phyloP scores from a whole-genome alignment of 2,797 vertebrate genomes.

The Bovichtus variegatus region DNA sequence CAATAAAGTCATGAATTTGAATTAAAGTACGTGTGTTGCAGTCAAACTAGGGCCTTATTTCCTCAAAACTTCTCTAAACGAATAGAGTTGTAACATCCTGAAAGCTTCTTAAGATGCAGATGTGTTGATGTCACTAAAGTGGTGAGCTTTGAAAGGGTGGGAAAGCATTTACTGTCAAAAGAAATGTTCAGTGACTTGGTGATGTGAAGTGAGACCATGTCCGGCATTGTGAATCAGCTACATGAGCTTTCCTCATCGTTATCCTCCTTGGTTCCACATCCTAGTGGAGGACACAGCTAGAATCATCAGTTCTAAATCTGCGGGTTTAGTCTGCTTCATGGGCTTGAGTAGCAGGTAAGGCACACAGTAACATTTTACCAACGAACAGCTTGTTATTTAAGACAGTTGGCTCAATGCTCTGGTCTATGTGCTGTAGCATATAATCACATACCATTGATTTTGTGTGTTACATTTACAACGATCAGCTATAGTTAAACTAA shows the following conservation, averaged over 20 bases:
- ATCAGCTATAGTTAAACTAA: background rate
- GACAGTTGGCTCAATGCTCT: background rate
- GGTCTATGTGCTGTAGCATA: background rate
- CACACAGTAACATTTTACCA: slow-evolving; percentile 28
- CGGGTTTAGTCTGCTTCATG: slow-evolving; percentile 11
- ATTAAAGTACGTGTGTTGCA: slow-evolving; percentile 1
- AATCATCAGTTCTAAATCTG: slow-evolving; percentile 4
- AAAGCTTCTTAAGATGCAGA: background rate
- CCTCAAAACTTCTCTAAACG: background rate
- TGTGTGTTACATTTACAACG: background rate
- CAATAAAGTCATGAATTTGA: slow-evolving; percentile 3
- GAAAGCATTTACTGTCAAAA: background rate
- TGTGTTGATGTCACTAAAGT: background rate
- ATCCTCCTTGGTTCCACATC: background rate
- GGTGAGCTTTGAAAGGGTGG: background rate
- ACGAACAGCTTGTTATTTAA: slow-evolving; percentile 7
- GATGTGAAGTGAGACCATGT: slow-evolving; percentile 1
- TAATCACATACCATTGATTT: background rate
- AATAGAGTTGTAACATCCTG: background rate
- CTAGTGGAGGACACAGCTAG: background rate
- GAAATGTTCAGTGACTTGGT: background rate
- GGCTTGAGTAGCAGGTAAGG: slow-evolving; percentile 20
- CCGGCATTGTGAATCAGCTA: background rate
- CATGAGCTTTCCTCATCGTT: background rate
- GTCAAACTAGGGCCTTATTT: background rate